These are phyloP conservation scores for Rhea pennata DNA, from an alignment of 2,113 vertebrate species.

Conservation along the genomic window DNA sequence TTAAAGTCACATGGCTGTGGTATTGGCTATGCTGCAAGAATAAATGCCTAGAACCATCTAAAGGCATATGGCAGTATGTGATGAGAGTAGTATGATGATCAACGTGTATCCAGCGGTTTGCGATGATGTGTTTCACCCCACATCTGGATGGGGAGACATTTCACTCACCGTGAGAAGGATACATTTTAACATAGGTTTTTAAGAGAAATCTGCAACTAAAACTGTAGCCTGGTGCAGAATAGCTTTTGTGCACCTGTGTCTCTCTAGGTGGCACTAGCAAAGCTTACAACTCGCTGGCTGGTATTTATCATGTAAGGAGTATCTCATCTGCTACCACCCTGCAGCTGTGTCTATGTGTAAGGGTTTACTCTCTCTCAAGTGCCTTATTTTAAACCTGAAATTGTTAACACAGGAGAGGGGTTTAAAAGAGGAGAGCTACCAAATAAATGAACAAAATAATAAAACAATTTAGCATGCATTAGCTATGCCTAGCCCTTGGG, in stretches of 20 bases:
- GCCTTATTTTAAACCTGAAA: background rate
- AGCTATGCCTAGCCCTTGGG: background rate
- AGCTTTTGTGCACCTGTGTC: background rate
- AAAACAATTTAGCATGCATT: background rate
- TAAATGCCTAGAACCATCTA: background rate
- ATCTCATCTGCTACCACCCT: background rate
- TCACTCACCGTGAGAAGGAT: background rate
- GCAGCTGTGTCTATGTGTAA: background rate
- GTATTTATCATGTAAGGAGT: background rate
- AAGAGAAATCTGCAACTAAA: background rate
- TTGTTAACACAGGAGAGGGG: background rate
- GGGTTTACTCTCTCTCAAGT: background rate
- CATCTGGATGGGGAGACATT: background rate
- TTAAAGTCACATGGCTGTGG: background rate
- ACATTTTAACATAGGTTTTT: background rate
- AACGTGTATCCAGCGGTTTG: rapidly evolving
- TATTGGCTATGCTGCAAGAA: background rate
- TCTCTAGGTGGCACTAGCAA: background rate
- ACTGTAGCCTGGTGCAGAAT: rapidly evolving
- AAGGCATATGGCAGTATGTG: background rate
- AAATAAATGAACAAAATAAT: background rate
- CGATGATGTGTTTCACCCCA: rapidly evolving
- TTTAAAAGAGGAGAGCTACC: background rate
- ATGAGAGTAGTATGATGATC: background rate
- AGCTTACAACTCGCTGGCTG: background rate